Percentiles rank a stretch among this genome's conserved stretches.
Conservation (phyloP, 2,113 vertebrate genomes). For the Salvelinus alpinus region DNA sequence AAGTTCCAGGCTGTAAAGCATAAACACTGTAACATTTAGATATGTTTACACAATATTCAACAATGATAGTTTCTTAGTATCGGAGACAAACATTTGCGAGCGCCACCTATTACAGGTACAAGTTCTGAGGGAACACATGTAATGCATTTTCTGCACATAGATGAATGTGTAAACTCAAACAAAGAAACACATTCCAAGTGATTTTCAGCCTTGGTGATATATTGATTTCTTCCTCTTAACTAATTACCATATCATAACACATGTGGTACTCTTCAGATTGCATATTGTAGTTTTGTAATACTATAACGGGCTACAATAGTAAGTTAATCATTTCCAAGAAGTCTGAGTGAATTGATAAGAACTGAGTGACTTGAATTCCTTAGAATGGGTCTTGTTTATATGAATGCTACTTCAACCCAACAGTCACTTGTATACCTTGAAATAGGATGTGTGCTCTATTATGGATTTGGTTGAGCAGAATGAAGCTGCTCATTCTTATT, state of each 20-base stretch:
- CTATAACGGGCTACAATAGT: background rate
- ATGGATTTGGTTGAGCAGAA: conserved; percentile 1
- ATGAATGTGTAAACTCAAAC: background rate
- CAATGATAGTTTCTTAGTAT: conserved; percentile 57
- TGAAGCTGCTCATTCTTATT: background rate
- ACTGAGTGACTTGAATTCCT: conserved; percentile 20
- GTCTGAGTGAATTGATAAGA: background rate
- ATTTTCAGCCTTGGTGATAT: background rate
- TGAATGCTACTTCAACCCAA: conserved; percentile 34
- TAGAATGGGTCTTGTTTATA: conserved; percentile 1
- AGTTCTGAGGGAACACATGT: background rate
- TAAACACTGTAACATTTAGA: conserved; percentile 14
- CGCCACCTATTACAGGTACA: background rate
- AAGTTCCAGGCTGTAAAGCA: conserved; percentile 23
- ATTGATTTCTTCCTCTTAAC: too few species aligned
- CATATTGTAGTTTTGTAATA: background rate
- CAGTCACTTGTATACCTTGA: conserved; percentile 3
- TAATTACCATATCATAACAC: too few species aligned
- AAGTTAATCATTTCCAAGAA: conserved; percentile 19
- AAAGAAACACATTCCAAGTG: background rate
- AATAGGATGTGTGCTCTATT: background rate
- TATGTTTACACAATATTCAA: conserved; percentile 6
- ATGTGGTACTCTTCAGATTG: background rate
- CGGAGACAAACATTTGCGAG: background rate
- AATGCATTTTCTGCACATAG: background rate